Evolutionary conservation across 2,797 vertebrate genomes (phyloP), one percentile per base, ranked within the genome.

Genomic region (Picus viridis): DNA sequence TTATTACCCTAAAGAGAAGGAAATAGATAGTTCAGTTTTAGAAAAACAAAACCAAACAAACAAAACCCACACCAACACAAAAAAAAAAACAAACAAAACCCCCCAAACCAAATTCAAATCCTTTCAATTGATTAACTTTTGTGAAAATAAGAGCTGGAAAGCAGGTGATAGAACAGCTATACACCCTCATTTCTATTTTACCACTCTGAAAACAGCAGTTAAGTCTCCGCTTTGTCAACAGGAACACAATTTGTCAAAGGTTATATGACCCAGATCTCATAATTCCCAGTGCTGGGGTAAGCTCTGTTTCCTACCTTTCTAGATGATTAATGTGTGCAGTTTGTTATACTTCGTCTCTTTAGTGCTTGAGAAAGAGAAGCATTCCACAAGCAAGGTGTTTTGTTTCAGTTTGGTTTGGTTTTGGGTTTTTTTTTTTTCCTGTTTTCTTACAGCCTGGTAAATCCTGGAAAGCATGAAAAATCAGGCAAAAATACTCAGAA

Each of bases 271-370:
- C 24, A 89, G 59, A 87, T 78, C 47, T 93, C 57, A 67, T 64
- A 83, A 85, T 92, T 87, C 90, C 88, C 64, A 70, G 16, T 58
- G 10, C 34, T 83, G 41, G 39, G 16, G 32, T 67, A 89, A 83
- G 12, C 53, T 87, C 27, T 72, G 71, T 89, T 93, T 92, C 67
- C 45, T 92, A 5, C 63, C 76, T 87, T 96, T 92, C 86, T n/a
- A 75, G 63, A 89, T 89, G 93, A 92, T 93, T 90, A 94, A 95
- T 92, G 86, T 61, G 54, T 73, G 84, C 82, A 23, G 59, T 59
- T 94, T 90, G 14, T 47, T 61, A 30, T 73, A 56, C 43, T 87
- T 78, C 2, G 3, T 70, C 75, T 83, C 27, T 90, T 75, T 85
- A 69, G 34, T 49, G 63, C 22, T 57, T 7, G 63, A 85, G 85